Evolutionary conservation across 2,888 invertebrate species (phyloP), one percentile per base, ranked within the genome.

Genomic region (Rutpela maculata): DNA sequence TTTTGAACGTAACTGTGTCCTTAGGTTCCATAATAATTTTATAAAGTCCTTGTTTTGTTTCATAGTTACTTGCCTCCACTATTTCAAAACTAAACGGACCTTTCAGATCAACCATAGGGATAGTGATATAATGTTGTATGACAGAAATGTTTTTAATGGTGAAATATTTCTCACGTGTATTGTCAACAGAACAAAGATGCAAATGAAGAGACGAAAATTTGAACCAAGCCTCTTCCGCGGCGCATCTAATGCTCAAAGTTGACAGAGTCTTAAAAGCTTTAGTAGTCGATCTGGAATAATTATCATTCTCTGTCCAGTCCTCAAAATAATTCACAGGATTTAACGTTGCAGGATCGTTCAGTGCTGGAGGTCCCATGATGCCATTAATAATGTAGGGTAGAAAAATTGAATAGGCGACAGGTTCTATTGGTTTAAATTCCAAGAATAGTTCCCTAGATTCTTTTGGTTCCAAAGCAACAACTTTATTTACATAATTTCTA

Each of bases 301-400:
- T 26, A 18, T 17, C 65, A 17, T 1, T 38, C 43, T 62, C 15
- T 12, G 18, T 26, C 1, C 60, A 68, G 17, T 38, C 6, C 10
- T 56, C 73, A 11, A 83, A 75, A 60, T 83, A 84, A 4, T 62
- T 59, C 1, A 17, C 50, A 7, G 81, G 75, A 18, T 82, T 66
- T 15, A 84, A 59, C 11, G 74, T 80, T 1, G 55, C 69, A 0
- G 78, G 87, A 76, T 71, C 74, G 83, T 83, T 88, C 76, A 86
- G 66, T 80, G 88, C 81, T 6, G 92, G 91, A 9, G 93, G 93
- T 0, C 93, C 93, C 66, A 93, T 82, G 59, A 93, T 85, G 71
- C 90, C 90, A 83, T 94, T 94, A 18, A 93, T 88, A 83, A 92
- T 89, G 76, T 93, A 90, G 0, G 94, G 93, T 70, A 93, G 88